Percentiles rank a stretch among this genome's conserved stretches.
Evolutionary conservation across 2,113 vertebrate genomes (phyloP).

Genomic region (Lepidothrix coronata): DNA sequence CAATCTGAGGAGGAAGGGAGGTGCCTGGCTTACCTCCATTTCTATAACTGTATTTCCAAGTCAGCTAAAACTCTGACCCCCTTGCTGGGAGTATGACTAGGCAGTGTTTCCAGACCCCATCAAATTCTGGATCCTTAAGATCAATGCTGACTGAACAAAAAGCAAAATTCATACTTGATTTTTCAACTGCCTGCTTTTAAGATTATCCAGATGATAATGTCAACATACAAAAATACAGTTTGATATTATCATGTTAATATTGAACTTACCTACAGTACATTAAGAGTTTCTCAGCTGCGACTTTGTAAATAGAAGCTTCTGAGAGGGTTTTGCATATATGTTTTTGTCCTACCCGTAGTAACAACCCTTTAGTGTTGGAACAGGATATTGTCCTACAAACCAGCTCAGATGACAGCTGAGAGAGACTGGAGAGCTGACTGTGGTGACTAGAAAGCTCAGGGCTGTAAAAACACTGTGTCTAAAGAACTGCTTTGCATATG

Average conservation of each 20-base stretch:
- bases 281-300: neutral
- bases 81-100: neutral
- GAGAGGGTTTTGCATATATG: neutral
- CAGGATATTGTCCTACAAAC: neutral
- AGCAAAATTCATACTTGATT: neutral
- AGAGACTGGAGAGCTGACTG: neutral
- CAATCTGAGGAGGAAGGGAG: neutral
- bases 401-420: neutral
- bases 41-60: neutral
- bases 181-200: neutral
- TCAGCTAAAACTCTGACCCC: neutral
- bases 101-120: neutral
- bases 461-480: neutral
- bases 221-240: neutral
- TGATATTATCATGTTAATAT: neutral
- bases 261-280: neutral
- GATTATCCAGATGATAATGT: neutral
- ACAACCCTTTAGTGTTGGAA: neutral
- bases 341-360: neutral
- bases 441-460: neutral
- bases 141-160: neutral
- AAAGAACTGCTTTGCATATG: neutral
- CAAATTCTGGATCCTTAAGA: neutral
- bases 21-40: neutral
- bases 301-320: neutral